phyloP scores from a whole-genome alignment of 1,140 invertebrate genomes.

The Caenorhabditis latens region DNA sequence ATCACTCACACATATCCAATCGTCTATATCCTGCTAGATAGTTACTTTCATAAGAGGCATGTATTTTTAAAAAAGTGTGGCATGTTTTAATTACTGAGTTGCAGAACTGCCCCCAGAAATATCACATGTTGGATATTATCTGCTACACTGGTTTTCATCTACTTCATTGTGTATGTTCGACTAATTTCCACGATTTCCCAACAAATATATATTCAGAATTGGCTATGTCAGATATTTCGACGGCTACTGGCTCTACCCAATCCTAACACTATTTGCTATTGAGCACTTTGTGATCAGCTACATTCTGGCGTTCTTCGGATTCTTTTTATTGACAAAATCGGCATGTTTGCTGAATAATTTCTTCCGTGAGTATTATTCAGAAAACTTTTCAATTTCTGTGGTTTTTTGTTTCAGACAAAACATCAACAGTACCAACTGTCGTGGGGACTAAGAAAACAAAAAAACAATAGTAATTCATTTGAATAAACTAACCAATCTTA shows the following conservation, averaged over 20 bases:
- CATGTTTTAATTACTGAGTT: constrained; percentile 73
- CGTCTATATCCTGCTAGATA: constrained; percentile 77
- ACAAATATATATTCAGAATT: background rate
- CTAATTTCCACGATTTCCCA: too few species aligned
- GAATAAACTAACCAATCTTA: too few species aligned
- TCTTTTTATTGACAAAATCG: background rate
- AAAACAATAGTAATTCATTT: too few species aligned
- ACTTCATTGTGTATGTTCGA: constrained; percentile 65
- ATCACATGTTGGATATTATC: constrained; percentile 75
- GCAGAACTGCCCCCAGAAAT: constrained; percentile 37
- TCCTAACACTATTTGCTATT: background rate
- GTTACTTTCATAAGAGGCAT: constrained; percentile 45
- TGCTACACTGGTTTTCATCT: constrained; percentile 68
- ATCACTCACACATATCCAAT: constrained; percentile 76
- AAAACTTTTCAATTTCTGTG: too few species aligned
- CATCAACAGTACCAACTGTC: too few species aligned
- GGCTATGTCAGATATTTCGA: background rate
- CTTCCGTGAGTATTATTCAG: background rate
- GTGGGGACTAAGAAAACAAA: too few species aligned
- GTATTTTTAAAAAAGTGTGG: constrained; percentile 43
- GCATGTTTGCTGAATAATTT: background rate
- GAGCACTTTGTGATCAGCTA: constrained; percentile 22
- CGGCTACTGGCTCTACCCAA: constrained; percentile 16
- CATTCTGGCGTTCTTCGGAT: background rate
- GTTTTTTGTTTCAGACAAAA: too few species aligned